A percentile compares a stretch with the other conserved stretches of the same genome.
Conservation (phyloP, 1,140 invertebrate genomes). For the Lepidurus apus region DNA sequence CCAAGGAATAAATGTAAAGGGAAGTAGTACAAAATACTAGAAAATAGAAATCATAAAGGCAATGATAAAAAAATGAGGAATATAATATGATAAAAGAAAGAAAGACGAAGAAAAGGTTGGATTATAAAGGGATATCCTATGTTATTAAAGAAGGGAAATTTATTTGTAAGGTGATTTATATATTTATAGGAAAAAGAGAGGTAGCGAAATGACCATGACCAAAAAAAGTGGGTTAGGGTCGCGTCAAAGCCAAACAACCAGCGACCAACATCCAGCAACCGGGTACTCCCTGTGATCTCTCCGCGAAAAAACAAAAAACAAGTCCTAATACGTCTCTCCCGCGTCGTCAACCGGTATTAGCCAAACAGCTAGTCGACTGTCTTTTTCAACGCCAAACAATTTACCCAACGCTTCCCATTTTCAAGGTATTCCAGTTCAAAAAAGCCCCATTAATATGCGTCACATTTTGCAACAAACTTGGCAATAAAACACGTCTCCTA, state of each 20-base stretch:
- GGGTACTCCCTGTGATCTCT: neutral
- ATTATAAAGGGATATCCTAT: too few relatives aligned
- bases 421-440: neutral
- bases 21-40: too few relatives aligned
- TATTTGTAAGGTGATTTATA: neutral
- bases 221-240: constrained; percentile 17
- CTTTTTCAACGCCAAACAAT: too few relatives aligned
- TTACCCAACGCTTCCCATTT: neutral
- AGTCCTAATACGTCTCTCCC: neutral
- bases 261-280: neutral
- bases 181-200: neutral
- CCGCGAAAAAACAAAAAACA: neutral
- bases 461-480: neutral
- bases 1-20: too few relatives aligned
- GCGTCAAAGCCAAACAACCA: neutral
- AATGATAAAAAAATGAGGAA: too few relatives aligned
- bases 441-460: neutral
- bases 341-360: neutral
- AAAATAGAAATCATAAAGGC: too few relatives aligned
- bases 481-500: neutral
- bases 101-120: too few relatives aligned
- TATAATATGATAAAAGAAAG: too few relatives aligned
- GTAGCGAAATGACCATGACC: neutral
- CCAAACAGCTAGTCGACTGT: too few relatives aligned
- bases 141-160: neutral